Conservation (phyloP, 2,888 invertebrate species). For the Drosophila meridiana region DNA sequence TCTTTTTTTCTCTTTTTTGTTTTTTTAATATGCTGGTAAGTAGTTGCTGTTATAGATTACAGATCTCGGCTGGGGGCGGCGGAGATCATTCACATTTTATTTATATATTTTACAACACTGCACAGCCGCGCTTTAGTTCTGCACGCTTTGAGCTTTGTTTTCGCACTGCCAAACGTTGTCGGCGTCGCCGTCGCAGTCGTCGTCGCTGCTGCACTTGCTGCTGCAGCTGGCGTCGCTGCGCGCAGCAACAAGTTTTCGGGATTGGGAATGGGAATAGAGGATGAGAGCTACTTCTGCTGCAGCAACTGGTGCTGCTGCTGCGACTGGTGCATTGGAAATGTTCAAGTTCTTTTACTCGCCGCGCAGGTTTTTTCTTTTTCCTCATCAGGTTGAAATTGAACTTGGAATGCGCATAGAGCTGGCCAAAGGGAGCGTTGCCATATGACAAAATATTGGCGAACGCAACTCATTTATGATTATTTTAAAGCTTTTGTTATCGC, state of each 20-base stretch:
- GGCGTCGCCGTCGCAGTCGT: constrained; percentile 30
- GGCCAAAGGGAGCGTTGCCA: constrained; percentile 54
- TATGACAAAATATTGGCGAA: constrained; percentile 26
- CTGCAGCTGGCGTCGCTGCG: constrained; percentile 33
- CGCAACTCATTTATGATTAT: constrained; percentile 2
- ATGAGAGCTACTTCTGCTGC: constrained; percentile 33
- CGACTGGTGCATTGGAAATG: constrained; percentile 48
- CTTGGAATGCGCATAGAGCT: constrained; percentile 46
- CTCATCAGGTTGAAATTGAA: constrained; percentile 49
- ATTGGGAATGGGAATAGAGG: constrained; percentile 33
- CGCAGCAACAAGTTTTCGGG: constrained; percentile 55
- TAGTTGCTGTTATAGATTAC: constrained; percentile 38
- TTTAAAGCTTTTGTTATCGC: constrained; percentile 21
- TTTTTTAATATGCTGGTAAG: constrained; percentile 43
- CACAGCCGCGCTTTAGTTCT: constrained; percentile 68
- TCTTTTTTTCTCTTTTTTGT: neutral
- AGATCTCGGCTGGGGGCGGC: constrained; percentile 23
- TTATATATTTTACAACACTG: constrained; percentile 34
- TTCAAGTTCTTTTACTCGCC: constrained; percentile 71
- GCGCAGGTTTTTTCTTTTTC: constrained; percentile 64
- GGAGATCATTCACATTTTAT: constrained; percentile 27
- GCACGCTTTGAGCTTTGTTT: constrained; percentile 81
- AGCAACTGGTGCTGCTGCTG: constrained; percentile 40
- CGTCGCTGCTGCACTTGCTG: constrained; percentile 24
- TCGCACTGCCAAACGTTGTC: constrained; percentile 72